These are phyloP conservation scores for Ichneumoninae sp. DNA, from an alignment of 2,888 invertebrate genomes.

Conservation along the genomic window DNA sequence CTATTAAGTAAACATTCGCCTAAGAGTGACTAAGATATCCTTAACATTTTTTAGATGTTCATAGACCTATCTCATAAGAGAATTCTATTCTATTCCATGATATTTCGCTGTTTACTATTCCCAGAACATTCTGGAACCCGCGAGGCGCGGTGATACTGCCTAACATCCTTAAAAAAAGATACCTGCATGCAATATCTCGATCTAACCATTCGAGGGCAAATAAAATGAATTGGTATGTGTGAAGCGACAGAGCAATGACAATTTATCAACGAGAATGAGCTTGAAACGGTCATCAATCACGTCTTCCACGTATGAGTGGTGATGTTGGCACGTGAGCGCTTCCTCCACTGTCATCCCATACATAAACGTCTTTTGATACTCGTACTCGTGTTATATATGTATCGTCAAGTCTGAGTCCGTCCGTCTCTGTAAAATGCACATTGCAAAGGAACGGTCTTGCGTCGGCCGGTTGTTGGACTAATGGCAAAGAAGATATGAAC, in stretches of 20 bases:
- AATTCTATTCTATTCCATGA: background rate
- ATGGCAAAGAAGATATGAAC: background rate
- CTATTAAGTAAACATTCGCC: too few species aligned
- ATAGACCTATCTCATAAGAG: background rate
- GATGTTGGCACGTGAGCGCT: constrained; percentile 31
- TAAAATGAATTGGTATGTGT: constrained; percentile 10
- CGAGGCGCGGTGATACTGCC: too few species aligned
- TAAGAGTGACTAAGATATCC: too few species aligned
- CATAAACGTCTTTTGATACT: constrained; percentile 15
- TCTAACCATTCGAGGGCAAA: background rate
- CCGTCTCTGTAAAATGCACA: background rate
- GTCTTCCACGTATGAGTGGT: background rate
- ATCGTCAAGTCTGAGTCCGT: constrained; percentile 16
- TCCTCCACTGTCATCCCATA: background rate
- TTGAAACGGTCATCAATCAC: constrained; percentile 17
- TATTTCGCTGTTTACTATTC: too few species aligned
- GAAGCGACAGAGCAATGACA: background rate
- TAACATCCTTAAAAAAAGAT: background rate
- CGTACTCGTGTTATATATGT: background rate
- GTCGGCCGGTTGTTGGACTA: background rate
- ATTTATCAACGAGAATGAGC: constrained; percentile 26
- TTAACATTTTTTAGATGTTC: background rate
- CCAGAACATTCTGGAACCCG: too few species aligned
- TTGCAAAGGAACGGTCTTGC: constrained; percentile 7
- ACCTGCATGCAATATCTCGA: background rate